A percentile compares a stretch with the other conserved stretches of the same genome.
These are phyloP conservation scores for Seriola rivoliana DNA, from an alignment of 2,113 vertebrate genomes.

Conservation along the genomic window DNA sequence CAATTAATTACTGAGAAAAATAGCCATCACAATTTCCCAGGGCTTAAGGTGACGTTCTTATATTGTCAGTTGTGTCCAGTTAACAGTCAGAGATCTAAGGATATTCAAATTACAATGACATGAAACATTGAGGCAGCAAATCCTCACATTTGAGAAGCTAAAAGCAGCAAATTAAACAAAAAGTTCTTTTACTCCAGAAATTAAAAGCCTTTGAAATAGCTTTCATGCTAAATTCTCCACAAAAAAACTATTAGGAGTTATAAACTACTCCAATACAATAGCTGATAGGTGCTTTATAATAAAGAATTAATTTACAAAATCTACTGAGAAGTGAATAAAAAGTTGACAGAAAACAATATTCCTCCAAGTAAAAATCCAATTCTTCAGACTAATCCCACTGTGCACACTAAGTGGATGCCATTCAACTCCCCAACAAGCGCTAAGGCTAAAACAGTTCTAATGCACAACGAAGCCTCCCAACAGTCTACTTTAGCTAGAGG, in stretches of 20 bases:
- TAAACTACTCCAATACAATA: neutral
- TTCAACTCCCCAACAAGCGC: slow-evolving; percentile 22
- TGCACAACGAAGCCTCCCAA: slow-evolving; percentile 8
- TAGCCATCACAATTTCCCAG: neutral
- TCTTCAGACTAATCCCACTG: neutral
- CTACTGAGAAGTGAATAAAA: neutral
- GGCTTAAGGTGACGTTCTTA: neutral
- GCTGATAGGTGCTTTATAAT: neutral
- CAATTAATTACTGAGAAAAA: neutral
- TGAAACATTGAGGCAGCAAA: neutral
- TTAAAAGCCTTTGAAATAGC: neutral
- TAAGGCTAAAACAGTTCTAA: slow-evolving; percentile 5
- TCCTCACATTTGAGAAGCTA: neutral
- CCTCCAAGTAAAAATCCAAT: neutral
- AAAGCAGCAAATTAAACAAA: neutral
- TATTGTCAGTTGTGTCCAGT: neutral
- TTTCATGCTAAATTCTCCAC: neutral
- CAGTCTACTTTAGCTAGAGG: slow-evolving; percentile 6
- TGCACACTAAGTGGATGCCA: neutral
- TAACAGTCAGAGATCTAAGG: neutral
- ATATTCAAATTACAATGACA: neutral
- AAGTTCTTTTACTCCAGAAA: neutral
- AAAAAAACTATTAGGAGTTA: neutral
- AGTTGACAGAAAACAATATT: neutral
- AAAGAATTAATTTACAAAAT: neutral